Base-by-base conservation (phyloP, 2,797 vertebrate species). In the Mormyrops boulengeri region DNA sequence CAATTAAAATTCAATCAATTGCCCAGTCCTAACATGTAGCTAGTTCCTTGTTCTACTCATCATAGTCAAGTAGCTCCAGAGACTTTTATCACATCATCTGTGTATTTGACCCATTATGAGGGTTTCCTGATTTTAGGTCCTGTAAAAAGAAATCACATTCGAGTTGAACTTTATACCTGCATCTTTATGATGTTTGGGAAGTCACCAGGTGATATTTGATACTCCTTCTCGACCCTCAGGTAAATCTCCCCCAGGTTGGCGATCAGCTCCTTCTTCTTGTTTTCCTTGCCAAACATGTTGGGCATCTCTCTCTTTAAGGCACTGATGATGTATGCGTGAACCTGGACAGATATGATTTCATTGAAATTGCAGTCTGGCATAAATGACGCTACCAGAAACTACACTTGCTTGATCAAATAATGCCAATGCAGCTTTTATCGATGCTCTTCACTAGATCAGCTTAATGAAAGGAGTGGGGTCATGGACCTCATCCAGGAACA, bases 241-340 rank as follows among this genome's bases (percentile, higher is more conserved):
- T 95, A 96, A 91, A 96, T 95, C 55, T 96, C 95, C 0, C 93
- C 94, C 91, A 96, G 91, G 91, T 95, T 95, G 91, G 55, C 93
- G 62, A 96, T 94, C 89, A 96, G 94, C 85, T 96, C 95, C 52
- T 94, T 96, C 93, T 96, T 96, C 44, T 95, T 96, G 91, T 94
- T 96, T n/a, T 96, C 95, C 49, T 96, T 96, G 0, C 95, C 95
- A 0, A 96, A 96, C 38, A 96, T 92, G 0, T 95, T 95, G 88
- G 95, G 95, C 95, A 96, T 96, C 91, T 96, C 95, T 89, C 95
- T 96, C 93, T 95, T 96, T 89, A 96, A 91, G 12, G 95, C 91
- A 47, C 94, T 95, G 91, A 96, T 96, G 89, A 96, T 95, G 69
- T 96, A 96, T 41, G 95, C 95, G 0, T 96, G 95, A 86, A 96